These are phyloP conservation scores for Microchirus variegatus DNA, from an alignment of 2,797 vertebrate genomes.

Conservation along the genomic window DNA sequence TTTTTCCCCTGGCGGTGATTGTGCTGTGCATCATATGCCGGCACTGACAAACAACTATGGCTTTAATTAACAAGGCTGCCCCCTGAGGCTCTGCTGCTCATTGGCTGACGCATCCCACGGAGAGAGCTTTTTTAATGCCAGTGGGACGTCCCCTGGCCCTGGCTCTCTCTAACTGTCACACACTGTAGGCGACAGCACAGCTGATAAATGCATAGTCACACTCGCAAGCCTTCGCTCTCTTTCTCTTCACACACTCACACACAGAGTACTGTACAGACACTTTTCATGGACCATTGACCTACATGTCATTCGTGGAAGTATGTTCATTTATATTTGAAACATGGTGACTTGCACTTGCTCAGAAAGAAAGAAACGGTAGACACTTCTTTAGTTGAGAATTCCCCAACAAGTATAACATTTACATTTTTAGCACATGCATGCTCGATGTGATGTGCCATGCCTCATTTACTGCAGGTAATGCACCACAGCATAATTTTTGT, in stretches of 20 bases:
- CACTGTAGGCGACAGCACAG: constrained; percentile 52
- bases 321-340: too few species aligned
- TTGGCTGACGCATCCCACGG: constrained; percentile 62
- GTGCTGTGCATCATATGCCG: constrained; percentile 66
- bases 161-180: constrained; percentile 65
- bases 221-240: constrained; percentile 22
- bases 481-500: too few species aligned
- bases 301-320: constrained; percentile 61
- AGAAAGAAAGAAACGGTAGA: too few species aligned
- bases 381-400: too few species aligned
- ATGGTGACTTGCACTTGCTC: too few species aligned
- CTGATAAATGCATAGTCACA: constrained; percentile 62
- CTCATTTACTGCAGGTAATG: too few species aligned
- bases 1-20: constrained; percentile 55
- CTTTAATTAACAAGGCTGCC: constrained; percentile 73
- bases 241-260: background rate
- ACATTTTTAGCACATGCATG: too few species aligned
- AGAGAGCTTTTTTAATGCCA: constrained; percentile 71
- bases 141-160: constrained; percentile 57
- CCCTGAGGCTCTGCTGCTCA: constrained; percentile 51
- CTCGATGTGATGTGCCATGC: too few species aligned
- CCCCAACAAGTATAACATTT: too few species aligned
- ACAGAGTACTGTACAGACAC: constrained; percentile 1
- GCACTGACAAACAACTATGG: constrained; percentile 71
- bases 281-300: constrained; percentile 61